A percentile compares a stretch with the other conserved stretches of the same genome.
These are phyloP conservation scores for Cydia fagiglandana DNA, from an alignment of 1,140 invertebrate species.

Conservation along the genomic window DNA sequence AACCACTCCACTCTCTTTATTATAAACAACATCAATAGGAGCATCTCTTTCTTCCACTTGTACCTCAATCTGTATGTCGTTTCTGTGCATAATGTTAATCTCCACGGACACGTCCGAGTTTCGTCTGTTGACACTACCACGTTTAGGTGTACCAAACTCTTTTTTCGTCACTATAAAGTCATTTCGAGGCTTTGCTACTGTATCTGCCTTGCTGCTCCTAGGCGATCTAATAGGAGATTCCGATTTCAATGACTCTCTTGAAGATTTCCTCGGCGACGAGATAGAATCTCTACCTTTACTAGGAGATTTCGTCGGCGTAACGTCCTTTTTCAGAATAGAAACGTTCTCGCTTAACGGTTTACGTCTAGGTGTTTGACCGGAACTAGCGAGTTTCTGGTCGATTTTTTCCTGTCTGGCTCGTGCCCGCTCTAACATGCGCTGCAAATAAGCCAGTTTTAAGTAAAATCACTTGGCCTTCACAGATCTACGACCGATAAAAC, in stretches of 20 bases:
- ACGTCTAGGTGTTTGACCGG: slow-evolving; percentile 67
- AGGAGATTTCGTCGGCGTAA: slow-evolving; percentile 57
- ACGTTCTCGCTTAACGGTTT: slow-evolving; percentile 70
- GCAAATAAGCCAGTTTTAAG: slow-evolving; percentile 47
- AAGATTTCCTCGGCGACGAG: slow-evolving; percentile 54
- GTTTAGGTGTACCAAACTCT: slow-evolving; percentile 63
- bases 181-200: slow-evolving; percentile 47
- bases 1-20: slow-evolving; percentile 56
- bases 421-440: slow-evolving; percentile 77
- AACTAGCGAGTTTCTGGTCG: slow-evolving; percentile 72
- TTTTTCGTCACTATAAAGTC: slow-evolving; percentile 66
- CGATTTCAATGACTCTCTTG: slow-evolving; percentile 44
- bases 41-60: slow-evolving; percentile 75
- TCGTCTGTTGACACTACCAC: slow-evolving; percentile 51
- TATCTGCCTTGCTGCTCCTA: slow-evolving; percentile 48
- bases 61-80: slow-evolving; percentile 76
- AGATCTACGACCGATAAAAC: slow-evolving; percentile 43
- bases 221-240: slow-evolving; percentile 49
- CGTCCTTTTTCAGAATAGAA: slow-evolving; percentile 47
- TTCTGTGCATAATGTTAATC: slow-evolving; percentile 75
- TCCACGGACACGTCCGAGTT: slow-evolving; percentile 75
- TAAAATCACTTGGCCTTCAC: slow-evolving; percentile 37
- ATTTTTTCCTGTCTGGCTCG: slow-evolving; percentile 76
- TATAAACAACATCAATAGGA: slow-evolving; percentile 63
- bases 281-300: slow-evolving; percentile 52